phyloP scores from a whole-genome alignment of 2,113 vertebrate species.

The Bubalus kerabau region DNA sequence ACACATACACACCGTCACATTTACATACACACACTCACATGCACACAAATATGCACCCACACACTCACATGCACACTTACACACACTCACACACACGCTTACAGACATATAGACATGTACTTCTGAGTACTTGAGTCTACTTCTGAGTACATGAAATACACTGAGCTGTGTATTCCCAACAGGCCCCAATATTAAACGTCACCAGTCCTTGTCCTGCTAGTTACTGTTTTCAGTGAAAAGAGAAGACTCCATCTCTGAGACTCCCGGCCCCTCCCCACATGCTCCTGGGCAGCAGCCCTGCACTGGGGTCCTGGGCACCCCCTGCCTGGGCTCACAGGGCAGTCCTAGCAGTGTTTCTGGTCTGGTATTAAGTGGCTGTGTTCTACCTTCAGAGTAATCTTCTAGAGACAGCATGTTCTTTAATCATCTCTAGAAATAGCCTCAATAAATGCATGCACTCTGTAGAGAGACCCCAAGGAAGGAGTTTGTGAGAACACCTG shows the following conservation, averaged over 20 bases:
- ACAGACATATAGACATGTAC: too few species aligned
- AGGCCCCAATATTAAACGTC: neutral
- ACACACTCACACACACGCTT: neutral
- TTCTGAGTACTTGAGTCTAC: too few species aligned
- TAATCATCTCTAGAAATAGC: accelerated
- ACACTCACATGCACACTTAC: too few species aligned
- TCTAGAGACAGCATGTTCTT: neutral
- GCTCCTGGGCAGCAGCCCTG: neutral
- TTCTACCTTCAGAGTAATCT: neutral
- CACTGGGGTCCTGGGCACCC: accelerated
- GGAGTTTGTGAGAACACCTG: accelerated
- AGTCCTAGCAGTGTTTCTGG: neutral
- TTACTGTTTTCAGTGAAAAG: neutral
- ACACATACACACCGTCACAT: too few species aligned
- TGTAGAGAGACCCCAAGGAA: neutral
- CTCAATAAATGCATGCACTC: neutral
- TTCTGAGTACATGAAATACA: too few species aligned
- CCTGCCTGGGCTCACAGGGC: too few species aligned
- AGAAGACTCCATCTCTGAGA: accelerated
- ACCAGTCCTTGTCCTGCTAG: neutral
- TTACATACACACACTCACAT: too few species aligned
- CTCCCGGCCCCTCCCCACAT: accelerated
- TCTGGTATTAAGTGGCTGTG: neutral
- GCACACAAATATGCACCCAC: too few species aligned
- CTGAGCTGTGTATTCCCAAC: neutral